Conservation (phyloP, 2,888 invertebrate genomes). For the Andrena haemorrhoa region DNA sequence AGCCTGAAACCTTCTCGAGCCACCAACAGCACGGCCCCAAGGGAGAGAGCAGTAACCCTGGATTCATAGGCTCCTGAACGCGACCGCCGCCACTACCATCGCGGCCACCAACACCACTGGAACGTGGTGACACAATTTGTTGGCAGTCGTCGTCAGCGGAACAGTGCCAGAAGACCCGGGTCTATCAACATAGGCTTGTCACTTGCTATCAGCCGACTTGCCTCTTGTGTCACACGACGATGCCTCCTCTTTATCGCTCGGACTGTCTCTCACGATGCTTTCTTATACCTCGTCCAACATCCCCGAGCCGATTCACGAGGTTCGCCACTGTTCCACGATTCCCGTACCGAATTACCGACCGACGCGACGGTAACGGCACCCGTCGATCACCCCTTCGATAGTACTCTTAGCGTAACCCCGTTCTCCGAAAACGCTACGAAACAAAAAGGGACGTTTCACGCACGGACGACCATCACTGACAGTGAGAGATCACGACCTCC, state of each 20-base stretch:
- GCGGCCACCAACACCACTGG: conserved; percentile 28
- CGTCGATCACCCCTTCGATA: conserved; percentile 14
- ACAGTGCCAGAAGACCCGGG: conserved; percentile 32
- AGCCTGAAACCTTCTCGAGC: conserved; percentile 67
- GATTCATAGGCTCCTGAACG: conserved; percentile 34
- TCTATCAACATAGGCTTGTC: conserved; percentile 18
- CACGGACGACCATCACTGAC: conserved; percentile 13
- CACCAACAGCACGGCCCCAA: conserved; percentile 20
- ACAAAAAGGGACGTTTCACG: background rate
- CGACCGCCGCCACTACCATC: conserved; percentile 25
- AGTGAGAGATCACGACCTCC: conserved; percentile 49
- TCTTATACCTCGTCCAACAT: conserved; percentile 7
- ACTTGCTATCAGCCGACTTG: conserved; percentile 61
- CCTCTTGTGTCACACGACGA: conserved; percentile 35
- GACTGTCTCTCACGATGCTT: conserved; percentile 11
- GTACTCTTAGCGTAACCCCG: background rate
- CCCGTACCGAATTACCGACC: background rate
- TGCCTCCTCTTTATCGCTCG: conserved; percentile 51
- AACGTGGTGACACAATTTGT: conserved; percentile 31
- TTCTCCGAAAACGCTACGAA: background rate
- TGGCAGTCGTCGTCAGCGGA: conserved; percentile 3
- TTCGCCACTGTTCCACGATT: background rate
- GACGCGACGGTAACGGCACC: background rate
- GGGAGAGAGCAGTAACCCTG: conserved; percentile 68
- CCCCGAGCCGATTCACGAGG: background rate